Conservation (phyloP, 2,888 invertebrate species). For the Drosophila nr. perissopoda region DNA sequence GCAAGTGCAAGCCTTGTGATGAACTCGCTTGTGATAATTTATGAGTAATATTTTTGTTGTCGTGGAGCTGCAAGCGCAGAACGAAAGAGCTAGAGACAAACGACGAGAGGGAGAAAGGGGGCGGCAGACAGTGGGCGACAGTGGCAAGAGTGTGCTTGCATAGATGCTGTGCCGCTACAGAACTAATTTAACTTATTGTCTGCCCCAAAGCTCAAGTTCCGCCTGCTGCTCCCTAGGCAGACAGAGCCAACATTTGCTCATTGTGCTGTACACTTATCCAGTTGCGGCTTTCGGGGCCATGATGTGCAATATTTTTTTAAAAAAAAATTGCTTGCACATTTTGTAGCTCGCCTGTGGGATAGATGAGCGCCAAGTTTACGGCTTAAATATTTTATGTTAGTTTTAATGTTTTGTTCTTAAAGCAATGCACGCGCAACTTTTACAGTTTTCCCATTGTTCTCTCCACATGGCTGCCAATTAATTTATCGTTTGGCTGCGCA, state of each 20-base stretch:
- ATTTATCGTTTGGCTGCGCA: slow-evolving; percentile 1
- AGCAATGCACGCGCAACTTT: background rate
- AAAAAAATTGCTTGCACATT: slow-evolving; percentile 21
- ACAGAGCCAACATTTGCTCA: slow-evolving; percentile 3
- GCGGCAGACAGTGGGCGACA: background rate
- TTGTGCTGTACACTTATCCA: slow-evolving; percentile 18
- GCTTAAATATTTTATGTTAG: slow-evolving; percentile 38
- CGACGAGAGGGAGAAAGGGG: background rate
- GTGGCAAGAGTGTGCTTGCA: background rate
- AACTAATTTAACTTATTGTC: slow-evolving; percentile 53
- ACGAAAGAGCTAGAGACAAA: background rate
- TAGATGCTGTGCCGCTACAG: slow-evolving; percentile 13
- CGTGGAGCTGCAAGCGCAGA: slow-evolving; percentile 20
- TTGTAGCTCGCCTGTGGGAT: background rate
- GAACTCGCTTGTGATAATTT: slow-evolving; percentile 77
- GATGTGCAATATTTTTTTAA: slow-evolving; percentile 33
- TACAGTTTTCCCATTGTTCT: slow-evolving; percentile 19
- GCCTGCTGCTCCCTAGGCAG: slow-evolving; percentile 5
- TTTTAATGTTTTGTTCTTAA: slow-evolving; percentile 25
- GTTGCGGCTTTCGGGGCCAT: slow-evolving; percentile 30
- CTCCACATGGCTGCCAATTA: slow-evolving; percentile 38
- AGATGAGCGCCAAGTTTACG: slow-evolving; percentile 3
- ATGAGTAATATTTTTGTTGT: slow-evolving; percentile 75
- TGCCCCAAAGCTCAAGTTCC: slow-evolving; percentile 10
- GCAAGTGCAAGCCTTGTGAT: slow-evolving; percentile 61